Evolutionary conservation across 92 coral and sea anemone genomes (phyloP).

Genomic region (Actinernus sp.): DNA sequence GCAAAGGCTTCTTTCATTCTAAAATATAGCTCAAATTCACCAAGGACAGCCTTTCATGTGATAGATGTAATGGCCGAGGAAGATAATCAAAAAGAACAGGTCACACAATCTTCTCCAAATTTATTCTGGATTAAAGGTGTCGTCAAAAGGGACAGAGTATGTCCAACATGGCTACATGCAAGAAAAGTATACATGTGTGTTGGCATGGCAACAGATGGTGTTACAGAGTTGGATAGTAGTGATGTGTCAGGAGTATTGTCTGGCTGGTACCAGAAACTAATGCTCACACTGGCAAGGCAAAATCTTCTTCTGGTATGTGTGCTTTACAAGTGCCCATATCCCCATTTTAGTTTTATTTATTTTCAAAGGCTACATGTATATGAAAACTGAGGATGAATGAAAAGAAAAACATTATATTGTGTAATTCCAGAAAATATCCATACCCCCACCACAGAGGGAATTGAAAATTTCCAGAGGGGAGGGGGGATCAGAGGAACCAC

Average conservation of each 20-base stretch:
- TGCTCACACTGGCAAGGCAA: conserved; percentile 67
- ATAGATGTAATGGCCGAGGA: not conserved
- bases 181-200: conserved; percentile 80
- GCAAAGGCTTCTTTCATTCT: too few species aligned
- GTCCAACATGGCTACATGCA: conserved; percentile 91
- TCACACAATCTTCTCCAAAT: conserved; percentile 5
- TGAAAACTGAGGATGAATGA: too few species aligned
- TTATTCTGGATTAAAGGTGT: conserved; percentile 90
- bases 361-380: too few species aligned
- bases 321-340: too few species aligned
- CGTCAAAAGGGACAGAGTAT: conserved; percentile 45
- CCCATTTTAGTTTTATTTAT: too few species aligned
- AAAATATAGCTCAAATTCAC: not conserved
- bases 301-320: conserved; percentile 79
- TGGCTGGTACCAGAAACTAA: conserved; percentile 82
- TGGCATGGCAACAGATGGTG: conserved; percentile 43
- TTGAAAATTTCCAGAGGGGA: too few species aligned
- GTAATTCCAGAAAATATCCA: too few species aligned
- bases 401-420: too few species aligned
- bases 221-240: not conserved
- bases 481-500: too few species aligned
- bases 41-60: not conserved
- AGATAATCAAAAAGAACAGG: not conserved
- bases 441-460: too few species aligned
- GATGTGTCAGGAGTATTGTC: conserved; percentile 40